Conservation (phyloP, 1,140 invertebrate genomes). For the Carposina sasakii region DNA sequence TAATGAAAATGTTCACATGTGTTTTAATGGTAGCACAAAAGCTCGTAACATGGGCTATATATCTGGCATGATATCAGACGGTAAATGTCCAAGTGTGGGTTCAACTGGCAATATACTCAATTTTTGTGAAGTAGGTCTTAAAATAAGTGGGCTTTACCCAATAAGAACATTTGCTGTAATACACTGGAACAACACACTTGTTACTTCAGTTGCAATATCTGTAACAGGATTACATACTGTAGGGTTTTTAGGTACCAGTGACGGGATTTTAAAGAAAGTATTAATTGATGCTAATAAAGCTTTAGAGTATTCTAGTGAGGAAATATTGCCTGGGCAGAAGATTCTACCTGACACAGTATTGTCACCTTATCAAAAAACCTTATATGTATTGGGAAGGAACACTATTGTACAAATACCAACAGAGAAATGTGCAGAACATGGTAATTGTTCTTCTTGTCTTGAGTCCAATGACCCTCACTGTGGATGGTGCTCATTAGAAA, state of each 20-base stretch:
- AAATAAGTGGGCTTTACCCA: slow-evolving; percentile 91
- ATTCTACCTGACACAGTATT: slow-evolving; percentile 89
- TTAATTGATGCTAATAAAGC: slow-evolving; percentile 59
- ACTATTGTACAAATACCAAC: slow-evolving; percentile 93
- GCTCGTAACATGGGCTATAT: slow-evolving; percentile 95
- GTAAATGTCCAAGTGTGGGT: slow-evolving; percentile 89
- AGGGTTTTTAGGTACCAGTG: slow-evolving; percentile 78
- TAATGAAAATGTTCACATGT: slow-evolving; percentile 97
- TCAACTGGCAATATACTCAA: slow-evolving; percentile 91
- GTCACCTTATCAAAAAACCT: slow-evolving; percentile 78
- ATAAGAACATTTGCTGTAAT: slow-evolving; percentile 83
- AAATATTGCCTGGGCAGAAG: slow-evolving; percentile 51
- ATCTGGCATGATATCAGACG: slow-evolving; percentile 91
- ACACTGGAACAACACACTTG: slow-evolving; percentile 84
- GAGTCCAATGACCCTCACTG: slow-evolving; percentile 97
- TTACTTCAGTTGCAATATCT: slow-evolving; percentile 87
- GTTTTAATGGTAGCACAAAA: slow-evolving; percentile 94
- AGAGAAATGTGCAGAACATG: slow-evolving; percentile 92
- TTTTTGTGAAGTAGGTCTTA: slow-evolving; percentile 93
- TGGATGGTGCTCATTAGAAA: slow-evolving; percentile 98
- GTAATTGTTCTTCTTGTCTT: slow-evolving; percentile 91
- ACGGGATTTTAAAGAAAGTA: slow-evolving; percentile 54
- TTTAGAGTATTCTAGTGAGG: slow-evolving; percentile 55
- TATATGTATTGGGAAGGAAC: slow-evolving; percentile 60
- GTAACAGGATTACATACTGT: slow-evolving; percentile 91